Base-by-base conservation (phyloP, 30 jellyfish, hydroid and myxozoan species). In the Aurelia aurita region DNA sequence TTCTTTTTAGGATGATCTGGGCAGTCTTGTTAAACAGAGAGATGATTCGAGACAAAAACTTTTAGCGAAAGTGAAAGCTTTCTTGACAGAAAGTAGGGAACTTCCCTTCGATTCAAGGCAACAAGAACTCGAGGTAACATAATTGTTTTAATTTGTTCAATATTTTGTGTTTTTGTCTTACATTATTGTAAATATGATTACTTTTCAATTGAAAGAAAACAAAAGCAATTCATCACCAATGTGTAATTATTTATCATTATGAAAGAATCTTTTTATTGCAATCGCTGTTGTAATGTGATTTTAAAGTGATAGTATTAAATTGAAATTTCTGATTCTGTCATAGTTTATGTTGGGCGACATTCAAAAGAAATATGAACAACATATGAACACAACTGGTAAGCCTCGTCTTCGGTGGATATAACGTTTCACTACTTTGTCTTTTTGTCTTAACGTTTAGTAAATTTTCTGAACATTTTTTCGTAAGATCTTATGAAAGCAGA, bases 61-160 rank as follows among this genome's bases (percentile, higher is more conserved):
- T 44, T 23, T 55, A 5, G 67, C 71, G 16, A 63, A 61, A 26
- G 19, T 45, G 68, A 31, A 61, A 14, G 82, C 82, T 25, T 84
- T 84, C 53, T 21, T 84, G 62, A 25, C 46, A 1, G 71, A 58
- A 26, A 44, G 63, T 18, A 23, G 43, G 19, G 19, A 35, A 26
- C 67, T 84, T 5, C 75, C 44, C 26, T 58, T 84, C 44, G 70
- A 68, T n/a, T 16, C 62, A 35, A 71, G 94, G 44, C 81, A 73
- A 44, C 21, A 66, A 27, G 94, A 84, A 58, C 82, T 73, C 0
- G 76, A 70, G 87, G 94, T 84, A 57, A n/a, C 11, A 13, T 34
- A 34, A 0, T 34, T 34, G 5, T 2, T 34, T 34, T 3, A 34
- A 26, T 5, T 16, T n/a, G 54, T 4, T 21, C 32, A 3, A 11